These are phyloP conservation scores for Corbicula japonica DNA, from an alignment of 2,888 invertebrate genomes.

Conservation along the genomic window DNA sequence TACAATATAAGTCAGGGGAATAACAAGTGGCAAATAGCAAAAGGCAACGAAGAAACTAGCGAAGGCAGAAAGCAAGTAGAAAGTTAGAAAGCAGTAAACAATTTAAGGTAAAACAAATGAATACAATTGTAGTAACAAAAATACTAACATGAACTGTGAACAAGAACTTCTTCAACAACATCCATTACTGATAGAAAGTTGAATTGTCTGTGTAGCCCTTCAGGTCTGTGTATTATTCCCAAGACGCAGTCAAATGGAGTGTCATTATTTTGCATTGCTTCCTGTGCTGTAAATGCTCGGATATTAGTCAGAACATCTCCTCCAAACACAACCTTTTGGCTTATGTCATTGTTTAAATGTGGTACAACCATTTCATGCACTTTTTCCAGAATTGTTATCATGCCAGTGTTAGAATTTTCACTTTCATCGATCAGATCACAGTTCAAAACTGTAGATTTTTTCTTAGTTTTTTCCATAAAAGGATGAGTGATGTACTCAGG, in stretches of 20 bases:
- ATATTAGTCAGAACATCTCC: conserved; percentile 52
- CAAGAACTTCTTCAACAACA: conserved; percentile 1
- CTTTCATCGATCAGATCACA: conserved; percentile 56
- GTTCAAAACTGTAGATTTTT: conserved; percentile 46
- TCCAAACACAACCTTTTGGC: conserved; percentile 33
- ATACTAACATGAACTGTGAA: conserved; percentile 16
- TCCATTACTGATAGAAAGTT: conserved; percentile 34
- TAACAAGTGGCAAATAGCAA: too few species aligned
- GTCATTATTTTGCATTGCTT: conserved; percentile 32
- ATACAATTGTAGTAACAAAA: too few species aligned
- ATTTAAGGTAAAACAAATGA: too few species aligned
- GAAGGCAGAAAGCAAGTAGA: too few species aligned
- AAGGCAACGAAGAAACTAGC: too few species aligned
- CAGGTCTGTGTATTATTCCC: conserved; percentile 50
- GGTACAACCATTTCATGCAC: conserved; percentile 43
- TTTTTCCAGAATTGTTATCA: conserved; percentile 48
- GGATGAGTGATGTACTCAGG: conserved; percentile 44
- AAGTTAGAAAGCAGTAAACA: too few species aligned
- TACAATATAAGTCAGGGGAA: too few species aligned
- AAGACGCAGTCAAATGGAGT: conserved; percentile 13
- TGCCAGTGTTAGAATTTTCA: conserved; percentile 56
- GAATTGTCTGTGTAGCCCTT: conserved; percentile 57
- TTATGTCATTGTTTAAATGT: conserved; percentile 8
- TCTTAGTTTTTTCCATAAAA: conserved; percentile 35
- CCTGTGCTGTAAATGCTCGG: conserved; percentile 44